These are phyloP conservation scores for Diarsia dahlii DNA, from an alignment of 2,888 invertebrate species.

Conservation along the genomic window DNA sequence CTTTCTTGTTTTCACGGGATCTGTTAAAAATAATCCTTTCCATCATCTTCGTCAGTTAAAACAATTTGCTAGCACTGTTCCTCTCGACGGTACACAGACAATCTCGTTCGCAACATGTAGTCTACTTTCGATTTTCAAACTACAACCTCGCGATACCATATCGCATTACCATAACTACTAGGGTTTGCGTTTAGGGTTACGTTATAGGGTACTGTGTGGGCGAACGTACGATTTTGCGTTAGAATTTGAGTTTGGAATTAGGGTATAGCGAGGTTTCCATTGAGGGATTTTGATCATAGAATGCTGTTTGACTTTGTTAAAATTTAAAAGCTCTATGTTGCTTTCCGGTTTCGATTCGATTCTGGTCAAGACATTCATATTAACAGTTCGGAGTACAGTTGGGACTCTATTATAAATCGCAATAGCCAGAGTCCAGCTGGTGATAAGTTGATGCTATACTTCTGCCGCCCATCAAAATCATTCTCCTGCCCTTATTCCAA, in stretches of 20 bases:
- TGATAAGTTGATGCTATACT: not conserved
- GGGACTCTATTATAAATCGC: not conserved
- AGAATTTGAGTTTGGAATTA: slow-evolving; percentile 39
- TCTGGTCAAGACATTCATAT: not conserved
- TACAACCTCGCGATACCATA: slow-evolving; percentile 74
- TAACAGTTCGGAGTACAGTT: not conserved
- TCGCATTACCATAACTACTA: slow-evolving; percentile 77
- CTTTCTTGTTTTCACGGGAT: not conserved
- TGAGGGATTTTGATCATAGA: not conserved
- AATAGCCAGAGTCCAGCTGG: not conserved
- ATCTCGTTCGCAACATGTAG: slow-evolving; percentile 77
- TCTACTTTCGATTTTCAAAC: slow-evolving; percentile 86
- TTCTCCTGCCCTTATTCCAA: not conserved
- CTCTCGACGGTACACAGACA: slow-evolving; percentile 64
- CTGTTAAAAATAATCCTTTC: not conserved
- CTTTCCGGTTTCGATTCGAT: not conserved
- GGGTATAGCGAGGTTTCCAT: slow-evolving; percentile 34
- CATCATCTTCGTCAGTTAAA: not conserved
- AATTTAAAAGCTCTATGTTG: not conserved
- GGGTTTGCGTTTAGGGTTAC: slow-evolving; percentile 70
- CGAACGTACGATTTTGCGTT: slow-evolving; percentile 57
- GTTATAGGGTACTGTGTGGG: slow-evolving; percentile 41
- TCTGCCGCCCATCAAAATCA: not conserved
- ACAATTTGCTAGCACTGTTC: slow-evolving; percentile 55
- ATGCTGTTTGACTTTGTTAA: not conserved